These are phyloP conservation scores for Seladonia tumulorum DNA, from an alignment of 2,888 invertebrate genomes.

Conservation along the genomic window DNA sequence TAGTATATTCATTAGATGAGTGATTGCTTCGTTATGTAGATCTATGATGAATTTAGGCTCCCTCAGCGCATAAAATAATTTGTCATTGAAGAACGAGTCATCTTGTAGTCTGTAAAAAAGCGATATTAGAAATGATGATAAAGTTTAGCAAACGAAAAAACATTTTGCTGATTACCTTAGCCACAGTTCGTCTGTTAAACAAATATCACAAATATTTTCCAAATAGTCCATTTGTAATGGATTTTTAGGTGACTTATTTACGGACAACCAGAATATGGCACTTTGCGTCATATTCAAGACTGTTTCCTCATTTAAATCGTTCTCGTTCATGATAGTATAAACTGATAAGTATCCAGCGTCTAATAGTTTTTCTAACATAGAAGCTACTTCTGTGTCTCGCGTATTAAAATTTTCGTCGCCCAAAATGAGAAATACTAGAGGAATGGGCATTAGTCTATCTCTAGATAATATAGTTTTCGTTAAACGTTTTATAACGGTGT, in stretches of 20 bases:
- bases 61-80: slow-evolving; percentile 83
- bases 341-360: slow-evolving; percentile 79
- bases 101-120: slow-evolving; percentile 76
- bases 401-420: slow-evolving; percentile 62
- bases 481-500: slow-evolving; percentile 73
- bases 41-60: slow-evolving; percentile 87
- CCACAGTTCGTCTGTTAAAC: slow-evolving; percentile 81
- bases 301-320: slow-evolving; percentile 69
- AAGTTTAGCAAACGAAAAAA: slow-evolving; percentile 7
- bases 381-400: slow-evolving; percentile 58
- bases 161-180: slow-evolving; percentile 70
- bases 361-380: slow-evolving; percentile 72
- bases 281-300: slow-evolving; percentile 77
- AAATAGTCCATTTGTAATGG: slow-evolving; percentile 80
- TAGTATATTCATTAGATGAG: slow-evolving; percentile 87
- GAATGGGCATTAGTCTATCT: slow-evolving; percentile 78
- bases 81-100: slow-evolving; percentile 74
- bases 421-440: slow-evolving; percentile 77
- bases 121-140: not conserved
- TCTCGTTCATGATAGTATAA: slow-evolving; percentile 76
- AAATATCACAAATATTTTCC: slow-evolving; percentile 70
- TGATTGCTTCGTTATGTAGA: slow-evolving; percentile 89
- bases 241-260: slow-evolving; percentile 76
- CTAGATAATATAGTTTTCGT: slow-evolving; percentile 76
- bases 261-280: slow-evolving; percentile 78